Evolutionary conservation across 2,797 vertebrate genomes (phyloP), one percentile per base, ranked within the genome.

Genomic region (Phalloptychus januarius): DNA sequence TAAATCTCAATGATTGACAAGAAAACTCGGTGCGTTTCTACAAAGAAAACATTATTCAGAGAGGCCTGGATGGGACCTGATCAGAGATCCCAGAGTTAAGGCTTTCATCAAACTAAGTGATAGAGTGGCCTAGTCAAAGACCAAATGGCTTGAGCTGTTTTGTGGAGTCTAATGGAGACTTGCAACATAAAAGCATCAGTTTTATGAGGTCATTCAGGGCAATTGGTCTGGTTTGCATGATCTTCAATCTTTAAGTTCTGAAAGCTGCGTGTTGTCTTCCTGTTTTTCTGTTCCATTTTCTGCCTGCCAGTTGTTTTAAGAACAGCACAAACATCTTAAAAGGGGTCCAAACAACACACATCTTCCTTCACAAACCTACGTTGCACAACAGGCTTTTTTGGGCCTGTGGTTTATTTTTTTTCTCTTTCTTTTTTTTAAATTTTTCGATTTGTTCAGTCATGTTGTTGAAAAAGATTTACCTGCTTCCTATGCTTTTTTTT

Each of bases 381-480:
- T 83, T 79, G 73, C 78, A 72, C 36, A 44, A 72, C 10, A 80
- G 58, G 8, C 31, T 77, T 33, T 33, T 77, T 85, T 70, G 65
- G 52, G 73, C 74, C 71, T 45, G 42, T 61, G 58, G 1, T 1
- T 52, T 18, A 16, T 61, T 54, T 25, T 10, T 1, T 25, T 25
- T 25, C 0, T 3, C 2, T 61, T 13, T 16, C 31, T 18, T 16
- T 36, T 73, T 79, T 86, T 85, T 79, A 69, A 52, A 38, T 75
- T 74, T 91, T 77, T 76, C 54, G 2, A 7, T 42, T 45, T 83
- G 86, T 76, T 87, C 81, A 82, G 78, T 78, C 25, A 58, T 80
- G 52, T 79, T 71, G 77, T 86, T 87, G 50, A 80, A 86, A 67
- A 33, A 76, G 33, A 16, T 79, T 78, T 80, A 72, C 76, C 73